Percentiles rank a stretch among this genome's conserved stretches.
Conservation (phyloP, 2,797 vertebrate species). For the Brachyrhaphis roseni region DNA sequence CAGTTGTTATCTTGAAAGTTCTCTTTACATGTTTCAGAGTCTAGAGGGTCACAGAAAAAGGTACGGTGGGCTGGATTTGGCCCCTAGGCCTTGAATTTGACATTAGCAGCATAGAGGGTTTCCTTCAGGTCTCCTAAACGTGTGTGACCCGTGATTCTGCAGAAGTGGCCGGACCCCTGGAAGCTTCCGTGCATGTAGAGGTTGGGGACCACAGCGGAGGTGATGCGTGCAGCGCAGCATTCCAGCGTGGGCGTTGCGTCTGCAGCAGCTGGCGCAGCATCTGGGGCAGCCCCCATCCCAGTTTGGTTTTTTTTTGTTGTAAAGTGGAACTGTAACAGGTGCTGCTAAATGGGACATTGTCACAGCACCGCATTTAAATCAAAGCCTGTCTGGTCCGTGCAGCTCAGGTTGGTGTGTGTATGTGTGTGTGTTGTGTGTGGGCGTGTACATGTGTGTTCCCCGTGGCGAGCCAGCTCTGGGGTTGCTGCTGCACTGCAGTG, state of each 20-base stretch:
- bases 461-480: constrained; percentile 50
- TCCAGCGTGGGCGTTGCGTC: constrained; percentile 51
- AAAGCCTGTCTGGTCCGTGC: neutral
- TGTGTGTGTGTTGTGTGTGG: constrained; percentile 9
- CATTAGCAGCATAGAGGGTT: neutral
- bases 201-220: neutral
- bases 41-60: too few species aligned
- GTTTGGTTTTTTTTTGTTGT: constrained; percentile 6
- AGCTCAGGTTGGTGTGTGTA: constrained; percentile 17
- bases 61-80: too few species aligned
- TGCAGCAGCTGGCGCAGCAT: constrained; percentile 34
- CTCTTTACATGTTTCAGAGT: too few species aligned
- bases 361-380: neutral
- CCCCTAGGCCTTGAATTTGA: too few species aligned
- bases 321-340: constrained; percentile 48
- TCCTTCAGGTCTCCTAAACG: neutral
- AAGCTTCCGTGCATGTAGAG: neutral
- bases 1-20: too few species aligned
- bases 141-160: neutral
- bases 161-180: neutral
- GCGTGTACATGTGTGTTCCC: neutral
- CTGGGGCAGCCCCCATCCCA: constrained; percentile 19
- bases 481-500: constrained; percentile 78
- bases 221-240: neutral
- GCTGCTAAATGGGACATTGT: constrained; percentile 31